Conservation (phyloP, 2,888 invertebrate species). For the Apamea anceps region DNA sequence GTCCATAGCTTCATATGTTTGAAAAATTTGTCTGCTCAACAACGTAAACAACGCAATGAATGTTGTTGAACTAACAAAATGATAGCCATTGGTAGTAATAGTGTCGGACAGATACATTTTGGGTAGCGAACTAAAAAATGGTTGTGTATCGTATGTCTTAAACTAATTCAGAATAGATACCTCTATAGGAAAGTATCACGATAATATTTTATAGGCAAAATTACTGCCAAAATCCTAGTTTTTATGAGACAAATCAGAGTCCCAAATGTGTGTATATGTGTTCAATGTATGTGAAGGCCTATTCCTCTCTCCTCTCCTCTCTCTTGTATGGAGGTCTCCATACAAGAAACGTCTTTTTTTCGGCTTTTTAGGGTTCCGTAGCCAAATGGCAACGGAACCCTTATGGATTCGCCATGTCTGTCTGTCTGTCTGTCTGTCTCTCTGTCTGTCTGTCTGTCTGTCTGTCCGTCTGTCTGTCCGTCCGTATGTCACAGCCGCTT, state of each 20-base stretch:
- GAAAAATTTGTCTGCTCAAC: not conserved
- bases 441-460: too few species aligned
- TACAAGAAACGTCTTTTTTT: not conserved
- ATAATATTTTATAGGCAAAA: not conserved
- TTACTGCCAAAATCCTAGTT: not conserved
- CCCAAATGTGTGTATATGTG: not conserved
- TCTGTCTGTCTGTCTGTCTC: too few species aligned
- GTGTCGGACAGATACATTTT: not conserved
- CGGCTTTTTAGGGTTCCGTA: too few species aligned
- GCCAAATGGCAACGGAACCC: too few species aligned
- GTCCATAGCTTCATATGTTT: not conserved
- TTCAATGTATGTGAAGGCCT: not conserved
- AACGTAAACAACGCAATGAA: too few species aligned
- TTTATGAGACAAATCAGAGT: not conserved
- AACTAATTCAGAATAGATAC: not conserved
- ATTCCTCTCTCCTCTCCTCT: not conserved
- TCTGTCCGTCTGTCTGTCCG: too few species aligned
- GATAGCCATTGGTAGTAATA: too few species aligned
- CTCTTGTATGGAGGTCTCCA: too few species aligned
- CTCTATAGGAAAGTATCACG: not conserved
- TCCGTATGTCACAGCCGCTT: too few species aligned
- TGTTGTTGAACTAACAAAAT: too few species aligned
- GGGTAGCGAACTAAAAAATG: not conserved
- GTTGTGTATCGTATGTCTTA: not conserved
- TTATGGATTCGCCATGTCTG: too few species aligned